Percentiles rank a stretch among this genome's conserved stretches.
Conservation (phyloP, 2,888 invertebrate species). For the Crossocerus cetratus region DNA sequence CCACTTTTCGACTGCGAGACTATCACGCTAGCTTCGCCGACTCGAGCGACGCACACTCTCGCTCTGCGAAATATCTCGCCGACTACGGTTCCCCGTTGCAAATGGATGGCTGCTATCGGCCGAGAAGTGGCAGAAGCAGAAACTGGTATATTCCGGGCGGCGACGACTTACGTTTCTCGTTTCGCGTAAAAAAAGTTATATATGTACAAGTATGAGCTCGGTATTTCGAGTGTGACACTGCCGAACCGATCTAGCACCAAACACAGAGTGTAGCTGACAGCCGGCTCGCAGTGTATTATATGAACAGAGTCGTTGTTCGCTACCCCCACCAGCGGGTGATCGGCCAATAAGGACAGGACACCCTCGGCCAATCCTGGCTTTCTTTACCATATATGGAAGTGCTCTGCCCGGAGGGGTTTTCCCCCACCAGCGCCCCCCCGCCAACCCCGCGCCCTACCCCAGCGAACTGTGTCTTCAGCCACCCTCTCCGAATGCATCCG, state of each 20-base stretch:
- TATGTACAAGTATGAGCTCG: constrained; percentile 69
- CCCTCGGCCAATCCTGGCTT: constrained; percentile 82
- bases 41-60: constrained; percentile 36
- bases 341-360: constrained; percentile 74
- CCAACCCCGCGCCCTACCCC: constrained; percentile 5
- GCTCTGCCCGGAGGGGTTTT: constrained; percentile 79
- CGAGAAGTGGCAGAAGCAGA: background rate
- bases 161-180: constrained; percentile 61
- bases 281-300: constrained; percentile 73
- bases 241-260: constrained; percentile 71
- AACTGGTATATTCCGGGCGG: constrained; percentile 19
- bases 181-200: constrained; percentile 66
- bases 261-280: constrained; percentile 72
- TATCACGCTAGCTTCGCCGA: constrained; percentile 26
- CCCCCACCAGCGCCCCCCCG: constrained; percentile 62
- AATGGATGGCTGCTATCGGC: background rate
- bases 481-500: constrained; percentile 52
- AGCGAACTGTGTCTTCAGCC: constrained; percentile 35
- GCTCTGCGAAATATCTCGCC: constrained; percentile 26
- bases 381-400: constrained; percentile 90
- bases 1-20: constrained; percentile 40
- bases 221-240: constrained; percentile 61
- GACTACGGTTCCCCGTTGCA: background rate
- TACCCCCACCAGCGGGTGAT: constrained; percentile 59
- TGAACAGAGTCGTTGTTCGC: constrained; percentile 65